These are phyloP conservation scores for Ormyrus rosae DNA, from an alignment of 2,888 invertebrate genomes.

Conservation along the genomic window DNA sequence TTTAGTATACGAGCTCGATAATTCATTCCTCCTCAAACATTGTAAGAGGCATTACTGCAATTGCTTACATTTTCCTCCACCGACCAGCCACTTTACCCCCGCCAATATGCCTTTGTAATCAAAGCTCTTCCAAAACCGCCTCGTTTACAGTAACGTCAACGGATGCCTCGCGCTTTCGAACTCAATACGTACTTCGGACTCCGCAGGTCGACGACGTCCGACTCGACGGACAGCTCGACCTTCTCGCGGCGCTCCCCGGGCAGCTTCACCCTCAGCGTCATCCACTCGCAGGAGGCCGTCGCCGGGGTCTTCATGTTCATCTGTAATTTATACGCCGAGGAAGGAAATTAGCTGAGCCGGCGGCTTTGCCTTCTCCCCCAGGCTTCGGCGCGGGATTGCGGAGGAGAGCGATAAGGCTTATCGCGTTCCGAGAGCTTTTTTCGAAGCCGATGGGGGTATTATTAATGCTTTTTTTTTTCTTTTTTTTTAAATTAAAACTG, in stretches of 20 bases:
- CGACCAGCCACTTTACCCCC: too few species aligned
- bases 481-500: too few species aligned
- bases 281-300: constrained; percentile 91
- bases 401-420: too few species aligned
- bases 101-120: neutral
- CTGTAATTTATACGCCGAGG: constrained; percentile 74
- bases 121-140: constrained; percentile 18
- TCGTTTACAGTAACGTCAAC: neutral
- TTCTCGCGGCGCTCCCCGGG: constrained; percentile 86
- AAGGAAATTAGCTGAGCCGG: neutral
- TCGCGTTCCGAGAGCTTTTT: too few species aligned
- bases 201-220: constrained; percentile 72
- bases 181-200: constrained; percentile 67
- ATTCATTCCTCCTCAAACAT: too few species aligned
- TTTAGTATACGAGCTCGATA: too few species aligned
- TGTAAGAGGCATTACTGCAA: too few species aligned
- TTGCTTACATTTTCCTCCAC: too few species aligned
- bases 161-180: neutral
- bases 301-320: constrained; percentile 88
- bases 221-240: constrained; percentile 82
- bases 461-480: too few species aligned
- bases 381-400: too few species aligned
- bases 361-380: too few species aligned
- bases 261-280: constrained; percentile 86
- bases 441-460: too few species aligned